Evolutionary conservation across 2,888 invertebrate genomes (phyloP).

Genomic region (Pasiphila rectangulata): DNA sequence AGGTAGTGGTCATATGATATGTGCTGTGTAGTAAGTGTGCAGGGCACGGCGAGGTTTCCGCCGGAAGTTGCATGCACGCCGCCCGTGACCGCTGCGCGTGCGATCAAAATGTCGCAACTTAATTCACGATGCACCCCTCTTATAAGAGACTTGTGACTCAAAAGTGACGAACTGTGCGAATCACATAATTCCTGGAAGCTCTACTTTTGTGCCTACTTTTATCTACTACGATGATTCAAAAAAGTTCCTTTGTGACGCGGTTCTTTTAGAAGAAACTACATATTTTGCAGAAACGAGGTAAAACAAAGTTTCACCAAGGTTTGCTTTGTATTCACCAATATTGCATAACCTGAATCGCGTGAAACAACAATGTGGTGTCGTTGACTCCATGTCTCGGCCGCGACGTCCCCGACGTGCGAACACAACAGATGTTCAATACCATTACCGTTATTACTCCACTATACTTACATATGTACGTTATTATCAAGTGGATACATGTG

Average conservation of each 20-base stretch:
- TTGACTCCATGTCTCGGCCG: constrained; percentile 36
- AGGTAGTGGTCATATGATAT: constrained; percentile 44
- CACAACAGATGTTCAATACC: constrained; percentile 57
- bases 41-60: constrained; percentile 69
- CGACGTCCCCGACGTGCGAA: constrained; percentile 47
- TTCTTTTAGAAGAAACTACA: not conserved
- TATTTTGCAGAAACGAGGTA: not conserved
- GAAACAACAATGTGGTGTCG: constrained; percentile 39
- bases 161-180: constrained; percentile 5
- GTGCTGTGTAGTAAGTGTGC: constrained; percentile 38
- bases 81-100: constrained; percentile 65
- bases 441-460: constrained; percentile 58
- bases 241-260: constrained; percentile 5
- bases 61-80: constrained; percentile 74
- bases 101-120: constrained; percentile 25
- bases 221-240: constrained; percentile 24
- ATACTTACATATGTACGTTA: constrained; percentile 32
- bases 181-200: constrained; percentile 22
- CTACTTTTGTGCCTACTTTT: constrained; percentile 21
- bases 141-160: constrained; percentile 19
- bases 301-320: not conserved
- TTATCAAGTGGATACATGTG: constrained; percentile 17
- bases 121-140: constrained; percentile 1
- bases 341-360: constrained; percentile 26
- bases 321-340: constrained; percentile 14